Evolutionary conservation across 2,888 invertebrate genomes (phyloP), one percentile per base, ranked within the genome.

Genomic region (Halictus ligatus): DNA sequence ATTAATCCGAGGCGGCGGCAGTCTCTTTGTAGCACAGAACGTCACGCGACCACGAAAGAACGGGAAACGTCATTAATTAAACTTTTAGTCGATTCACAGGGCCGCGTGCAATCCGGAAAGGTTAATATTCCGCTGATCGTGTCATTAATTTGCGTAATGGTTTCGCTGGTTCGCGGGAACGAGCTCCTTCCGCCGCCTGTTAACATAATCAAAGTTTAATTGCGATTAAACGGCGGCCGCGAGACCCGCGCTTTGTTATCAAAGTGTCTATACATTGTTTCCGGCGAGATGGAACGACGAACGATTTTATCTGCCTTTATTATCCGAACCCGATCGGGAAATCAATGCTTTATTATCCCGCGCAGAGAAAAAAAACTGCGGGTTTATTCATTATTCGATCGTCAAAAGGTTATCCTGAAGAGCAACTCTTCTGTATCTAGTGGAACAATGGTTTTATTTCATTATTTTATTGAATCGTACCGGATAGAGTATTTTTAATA

Each of bases 91-190:
- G 67, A 50, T 60, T 75, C 60, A 71, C 78, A 18, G 69, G 10
- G 46, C 46, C 72, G 48, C 48, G 67, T 8, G 48, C 21, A 48
- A 54, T 46, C 25, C 64, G 21, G 54, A 67, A 84, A 69, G 79
- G 84, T 84, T 84, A 76, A 85, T 84, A 84, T 79, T 84, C 67
- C 85, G 43, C 69, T 74, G 73, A 69, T 73, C 75, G 54, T 50
- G 67, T 76, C 76, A 58, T 84, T 84, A 79, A 79, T 73, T 85
- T 60, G n/a, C 67, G 75, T 74, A 25, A 77, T 77, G 77, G 67
- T 29, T 58, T 48, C 48, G 50, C 50, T 46, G 40, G 50, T 79
- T 46, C 64, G 35, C n/a, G 12, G n/a, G 58, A 72, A 29, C 25
- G 43, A 15, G 71, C 50, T 48, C 60, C 46, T 48, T 67, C 40